Evolutionary conservation across 2,888 invertebrate species (phyloP).

Genomic region (Panzeria rudis): DNA sequence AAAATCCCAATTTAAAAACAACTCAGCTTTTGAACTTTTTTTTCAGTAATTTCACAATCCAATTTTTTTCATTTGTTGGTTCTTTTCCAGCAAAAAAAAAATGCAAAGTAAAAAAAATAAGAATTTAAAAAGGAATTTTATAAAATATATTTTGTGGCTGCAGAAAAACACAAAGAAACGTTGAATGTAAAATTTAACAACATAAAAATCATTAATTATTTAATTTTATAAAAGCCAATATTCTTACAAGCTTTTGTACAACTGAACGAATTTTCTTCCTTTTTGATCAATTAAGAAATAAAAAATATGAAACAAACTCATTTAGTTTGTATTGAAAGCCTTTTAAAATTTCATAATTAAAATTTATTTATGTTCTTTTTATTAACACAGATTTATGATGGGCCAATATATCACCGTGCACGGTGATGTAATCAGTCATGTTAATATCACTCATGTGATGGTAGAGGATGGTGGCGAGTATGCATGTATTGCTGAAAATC

Average conservation of each 20-base stretch:
- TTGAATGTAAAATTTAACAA: neutral
- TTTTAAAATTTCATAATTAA: neutral
- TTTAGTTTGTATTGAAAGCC: neutral
- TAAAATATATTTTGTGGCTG: neutral
- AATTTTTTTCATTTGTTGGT: no score
- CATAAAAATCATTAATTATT: neutral
- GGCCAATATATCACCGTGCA: constrained; percentile 91
- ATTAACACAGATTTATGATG: constrained; percentile 87
- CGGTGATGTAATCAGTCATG: constrained; percentile 92
- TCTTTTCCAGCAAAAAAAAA: no score
- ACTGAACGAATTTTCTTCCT: neutral
- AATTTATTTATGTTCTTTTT: constrained; percentile 9
- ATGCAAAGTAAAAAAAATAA: neutral
- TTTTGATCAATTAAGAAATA: neutral
- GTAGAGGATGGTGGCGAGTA: constrained; percentile 93
- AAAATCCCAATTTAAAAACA: no score
- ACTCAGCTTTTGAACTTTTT: no score
- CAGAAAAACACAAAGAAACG: neutral
- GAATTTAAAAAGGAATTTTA: neutral
- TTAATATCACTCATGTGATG: constrained; percentile 91
- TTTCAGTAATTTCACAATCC: no score
- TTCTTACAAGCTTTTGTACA: neutral
- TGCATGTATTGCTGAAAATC: constrained; percentile 90
- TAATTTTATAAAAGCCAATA: neutral
- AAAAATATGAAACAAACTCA: neutral